These are phyloP conservation scores for Gymnodraco acuticeps DNA, from an alignment of 2,797 vertebrate genomes.

Conservation along the genomic window DNA sequence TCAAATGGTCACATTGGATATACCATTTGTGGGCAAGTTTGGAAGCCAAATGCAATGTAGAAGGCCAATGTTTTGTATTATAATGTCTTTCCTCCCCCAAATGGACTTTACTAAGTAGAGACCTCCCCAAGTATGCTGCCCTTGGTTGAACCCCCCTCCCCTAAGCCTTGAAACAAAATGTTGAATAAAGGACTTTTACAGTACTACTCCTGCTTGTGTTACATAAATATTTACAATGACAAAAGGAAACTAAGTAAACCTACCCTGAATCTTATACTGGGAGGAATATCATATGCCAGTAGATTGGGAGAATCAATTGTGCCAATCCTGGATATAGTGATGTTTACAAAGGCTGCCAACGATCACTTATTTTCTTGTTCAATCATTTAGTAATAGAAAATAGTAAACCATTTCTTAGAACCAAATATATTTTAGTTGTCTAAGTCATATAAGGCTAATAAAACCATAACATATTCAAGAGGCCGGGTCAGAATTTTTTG, in stretches of 20 bases:
- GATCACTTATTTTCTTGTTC: background rate
- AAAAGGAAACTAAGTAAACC: background rate
- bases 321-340: background rate
- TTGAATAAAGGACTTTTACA: slow-evolving; percentile 88
- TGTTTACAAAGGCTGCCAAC: background rate
- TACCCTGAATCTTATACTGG: background rate
- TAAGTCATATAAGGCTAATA: background rate
- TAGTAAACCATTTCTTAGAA: background rate
- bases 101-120: slow-evolving; percentile 76
- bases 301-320: background rate
- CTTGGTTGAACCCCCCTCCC: slow-evolving; percentile 63
- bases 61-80: slow-evolving; percentile 82
- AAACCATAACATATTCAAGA: background rate
- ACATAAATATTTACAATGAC: slow-evolving; percentile 17
- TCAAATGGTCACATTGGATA: slow-evolving; percentile 65
- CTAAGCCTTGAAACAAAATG: slow-evolving; percentile 79
- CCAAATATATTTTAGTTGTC: background rate
- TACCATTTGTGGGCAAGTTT: slow-evolving; percentile 67
- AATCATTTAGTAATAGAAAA: background rate
- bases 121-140: slow-evolving; percentile 65
- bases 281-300: background rate
- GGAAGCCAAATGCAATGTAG: slow-evolving; percentile 81
- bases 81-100: slow-evolving; percentile 66
- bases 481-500: background rate
- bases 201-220: slow-evolving; percentile 61